A percentile compares a stretch with the other conserved stretches of the same genome.
These are phyloP conservation scores for Ostrea edulis DNA, from an alignment of 1,140 invertebrate species.

Conservation along the genomic window DNA sequence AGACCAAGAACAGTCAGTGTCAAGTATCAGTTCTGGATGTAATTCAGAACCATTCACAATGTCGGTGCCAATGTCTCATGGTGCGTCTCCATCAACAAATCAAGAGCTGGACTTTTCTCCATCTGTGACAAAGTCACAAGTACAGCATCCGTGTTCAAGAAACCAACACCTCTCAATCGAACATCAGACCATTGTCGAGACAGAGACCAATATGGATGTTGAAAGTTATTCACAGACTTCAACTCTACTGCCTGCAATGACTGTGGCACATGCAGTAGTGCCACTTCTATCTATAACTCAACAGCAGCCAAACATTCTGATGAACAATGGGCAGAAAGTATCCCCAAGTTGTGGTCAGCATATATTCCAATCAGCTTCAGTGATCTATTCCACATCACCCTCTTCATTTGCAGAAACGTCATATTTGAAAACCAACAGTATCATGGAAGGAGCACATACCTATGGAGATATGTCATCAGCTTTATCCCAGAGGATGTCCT, in stretches of 20 bases:
- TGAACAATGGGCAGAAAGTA: not conserved
- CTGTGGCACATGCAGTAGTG: not conserved
- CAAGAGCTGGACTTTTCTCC: not conserved
- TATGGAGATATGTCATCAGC: not conserved
- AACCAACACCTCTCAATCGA: not conserved
- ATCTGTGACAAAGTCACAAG: not conserved
- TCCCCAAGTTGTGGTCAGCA: not conserved
- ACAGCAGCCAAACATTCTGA: not conserved
- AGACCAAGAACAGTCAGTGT: not conserved
- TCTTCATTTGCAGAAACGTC: not conserved
- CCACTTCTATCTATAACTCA: not conserved
- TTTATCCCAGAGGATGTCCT: not conserved
- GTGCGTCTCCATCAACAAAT: not conserved
- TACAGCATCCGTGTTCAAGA: not conserved
- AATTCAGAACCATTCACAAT: not conserved
- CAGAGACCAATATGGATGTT: not conserved
- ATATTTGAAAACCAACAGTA: not conserved
- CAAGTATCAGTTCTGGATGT: not conserved
- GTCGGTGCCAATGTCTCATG: not conserved
- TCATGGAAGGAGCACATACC: not conserved
- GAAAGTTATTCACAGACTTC: not conserved
- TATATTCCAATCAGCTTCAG: not conserved
- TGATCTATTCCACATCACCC: not conserved
- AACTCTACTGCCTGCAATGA: not conserved
- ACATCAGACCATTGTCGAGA: not conserved